Evolutionary conservation across 2,113 vertebrate genomes (phyloP).

Genomic region (Rana temporaria): DNA sequence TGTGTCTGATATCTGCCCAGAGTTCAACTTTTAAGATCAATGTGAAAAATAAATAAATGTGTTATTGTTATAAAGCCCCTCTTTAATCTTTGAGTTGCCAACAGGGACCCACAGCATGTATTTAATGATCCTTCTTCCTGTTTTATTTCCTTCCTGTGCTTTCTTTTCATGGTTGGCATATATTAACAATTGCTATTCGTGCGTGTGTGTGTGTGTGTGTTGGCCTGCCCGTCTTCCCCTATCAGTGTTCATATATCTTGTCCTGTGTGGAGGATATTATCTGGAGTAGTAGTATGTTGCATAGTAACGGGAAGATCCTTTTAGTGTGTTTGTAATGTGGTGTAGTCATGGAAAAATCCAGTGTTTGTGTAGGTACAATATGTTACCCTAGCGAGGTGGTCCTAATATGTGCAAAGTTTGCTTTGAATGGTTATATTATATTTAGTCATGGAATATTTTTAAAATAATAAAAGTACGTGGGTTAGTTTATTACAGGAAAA

Average conservation of each 20-base stretch:
- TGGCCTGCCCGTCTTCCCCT: neutral
- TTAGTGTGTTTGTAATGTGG: neutral
- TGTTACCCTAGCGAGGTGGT: too few relatives aligned
- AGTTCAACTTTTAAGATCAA: too few relatives aligned
- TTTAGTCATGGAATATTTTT: too few relatives aligned
- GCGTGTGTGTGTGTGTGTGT: slow-evolving; percentile 10
- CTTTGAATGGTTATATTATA: too few relatives aligned
- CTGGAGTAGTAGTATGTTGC: neutral
- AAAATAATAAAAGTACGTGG: too few relatives aligned
- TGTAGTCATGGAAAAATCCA: too few relatives aligned
- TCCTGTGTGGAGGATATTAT: neutral
- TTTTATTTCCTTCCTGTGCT: slow-evolving; percentile 27
- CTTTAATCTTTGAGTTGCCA: slow-evolving; percentile 29
- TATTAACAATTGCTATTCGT: neutral
- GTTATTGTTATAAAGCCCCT: neutral
- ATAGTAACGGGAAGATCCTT: neutral
- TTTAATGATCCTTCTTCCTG: slow-evolving; percentile 5
- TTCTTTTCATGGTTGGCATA: neutral
- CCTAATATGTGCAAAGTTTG: too few relatives aligned
- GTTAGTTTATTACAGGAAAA: too few relatives aligned
- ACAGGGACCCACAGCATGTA: neutral
- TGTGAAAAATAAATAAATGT: neutral
- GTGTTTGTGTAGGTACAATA: too few relatives aligned
- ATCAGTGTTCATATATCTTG: neutral
- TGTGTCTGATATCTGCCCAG: too few relatives aligned